Percentiles rank a stretch among this genome's conserved stretches.
Conservation (phyloP, 2,113 vertebrate species). For the Nibea albiflora region DNA sequence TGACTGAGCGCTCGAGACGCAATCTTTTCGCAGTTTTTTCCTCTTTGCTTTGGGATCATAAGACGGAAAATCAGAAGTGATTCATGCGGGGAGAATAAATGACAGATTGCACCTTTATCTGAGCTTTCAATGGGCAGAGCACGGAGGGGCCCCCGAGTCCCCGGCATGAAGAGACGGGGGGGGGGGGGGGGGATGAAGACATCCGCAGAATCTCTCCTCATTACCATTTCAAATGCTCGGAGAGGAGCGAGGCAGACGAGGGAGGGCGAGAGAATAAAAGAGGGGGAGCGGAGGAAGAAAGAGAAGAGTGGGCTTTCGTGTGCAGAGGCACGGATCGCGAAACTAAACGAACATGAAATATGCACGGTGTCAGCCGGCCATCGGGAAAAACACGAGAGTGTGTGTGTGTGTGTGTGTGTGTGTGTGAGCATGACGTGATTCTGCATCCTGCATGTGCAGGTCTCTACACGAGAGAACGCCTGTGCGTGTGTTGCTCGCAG, state of each 20-base stretch:
- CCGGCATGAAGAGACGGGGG: conserved; percentile 38
- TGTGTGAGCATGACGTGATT: conserved; percentile 43
- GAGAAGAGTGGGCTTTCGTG: conserved; percentile 78
- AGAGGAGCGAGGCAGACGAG: conserved; percentile 67
- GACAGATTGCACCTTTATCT: conserved; percentile 80
- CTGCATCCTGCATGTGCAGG: conserved; percentile 43
- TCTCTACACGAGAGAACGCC: conserved; percentile 27
- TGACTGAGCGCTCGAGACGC: conserved; percentile 44
- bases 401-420: conserved; percentile 47
- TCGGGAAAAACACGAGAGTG: conserved; percentile 32
- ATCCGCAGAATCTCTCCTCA: conserved; percentile 82
- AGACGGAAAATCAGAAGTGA: conserved; percentile 58
- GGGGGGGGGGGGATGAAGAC: conserved; percentile 75
- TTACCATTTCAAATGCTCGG: conserved; percentile 83
- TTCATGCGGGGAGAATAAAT: conserved; percentile 73
- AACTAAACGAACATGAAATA: conserved; percentile 83
- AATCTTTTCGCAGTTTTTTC: conserved; percentile 23
- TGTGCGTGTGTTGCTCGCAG: conserved; percentile 4
- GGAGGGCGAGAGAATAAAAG: conserved; percentile 69
- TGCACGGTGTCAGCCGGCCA: conserved; percentile 71
- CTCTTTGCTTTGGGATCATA: conserved; percentile 48
- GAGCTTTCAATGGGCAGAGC: conserved; percentile 70
- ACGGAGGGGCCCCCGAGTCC: conserved; percentile 60
- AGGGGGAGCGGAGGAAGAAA: conserved; percentile 54
- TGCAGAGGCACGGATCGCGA: conserved; percentile 78